Base-by-base conservation (phyloP, 2,113 vertebrate species). In the Coracopsis vasa region DNA sequence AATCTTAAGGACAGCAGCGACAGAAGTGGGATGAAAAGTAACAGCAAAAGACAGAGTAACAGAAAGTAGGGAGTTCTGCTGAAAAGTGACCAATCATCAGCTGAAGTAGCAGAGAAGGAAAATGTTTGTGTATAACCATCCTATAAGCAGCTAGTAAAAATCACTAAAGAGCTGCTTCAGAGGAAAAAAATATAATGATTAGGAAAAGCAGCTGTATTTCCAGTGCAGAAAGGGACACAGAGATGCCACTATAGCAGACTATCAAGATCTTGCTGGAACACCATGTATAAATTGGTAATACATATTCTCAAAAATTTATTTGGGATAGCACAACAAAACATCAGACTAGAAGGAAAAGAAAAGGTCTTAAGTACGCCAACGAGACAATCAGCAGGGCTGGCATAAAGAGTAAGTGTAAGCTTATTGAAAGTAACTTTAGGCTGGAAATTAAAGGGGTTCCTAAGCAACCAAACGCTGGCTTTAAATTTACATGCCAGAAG, bases 231-330 rank as follows among this genome's bases (percentile, higher is more conserved):
- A 72, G 27, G 41, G 27, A 78, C 33, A 89, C 2, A 87, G 9
- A 61, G 47, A 84, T 80, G 39, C 10, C 62, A 77, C 39, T 39
- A 56, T 0, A 70, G 42, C 0, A 0, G 37, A 67, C 56, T 61
- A 87, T 10, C 19, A 50, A 72, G n/a, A 72, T 37, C 42, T 69
- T 54, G 8, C 31, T 50, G 61, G 47, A 91, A 42, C 2, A 64
- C 9, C 3, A 18, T 4, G 44, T n/a, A 24, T 25, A 89, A 64
- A 86, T 74, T 70, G 21, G 56, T 71, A 89, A 42, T 54, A 67
- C 4, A 39, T 6, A 84, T 5, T 81, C 10, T 50, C n/a, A 62
- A 45, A 72, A 17, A 60, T 1, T 10, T 77, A 56, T 69, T 47
- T 77, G 37, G 6, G 33, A 39, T 28, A 73, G 48, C 1, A 6